Conservation (phyloP, 2,113 vertebrate species). For the Oncorhynchus nerka region DNA sequence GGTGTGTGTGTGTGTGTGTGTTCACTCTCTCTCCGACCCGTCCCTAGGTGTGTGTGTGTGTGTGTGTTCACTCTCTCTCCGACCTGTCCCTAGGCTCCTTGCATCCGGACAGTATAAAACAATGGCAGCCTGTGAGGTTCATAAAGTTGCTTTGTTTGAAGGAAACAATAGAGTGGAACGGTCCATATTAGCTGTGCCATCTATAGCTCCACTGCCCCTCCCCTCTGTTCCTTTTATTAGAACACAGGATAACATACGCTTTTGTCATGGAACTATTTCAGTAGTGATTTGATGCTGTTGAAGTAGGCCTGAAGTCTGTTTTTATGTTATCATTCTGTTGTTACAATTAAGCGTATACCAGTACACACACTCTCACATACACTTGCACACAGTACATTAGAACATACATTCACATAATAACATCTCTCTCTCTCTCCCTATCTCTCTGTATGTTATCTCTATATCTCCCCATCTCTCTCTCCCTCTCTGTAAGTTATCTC, state of each 20-base stretch:
- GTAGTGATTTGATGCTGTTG: background rate
- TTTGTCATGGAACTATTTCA: background rate
- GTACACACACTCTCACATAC: background rate
- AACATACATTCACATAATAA: no score
- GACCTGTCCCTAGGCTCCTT: slow-evolving; percentile 29
- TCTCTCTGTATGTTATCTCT: no score
- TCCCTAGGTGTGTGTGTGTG: background rate
- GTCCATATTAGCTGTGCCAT: slow-evolving; percentile 29
- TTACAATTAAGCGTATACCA: background rate
- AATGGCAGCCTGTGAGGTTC: slow-evolving; percentile 55
- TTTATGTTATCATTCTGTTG: background rate
- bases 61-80: slow-evolving; percentile 1
- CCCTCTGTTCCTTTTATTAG: slow-evolving; percentile 18
- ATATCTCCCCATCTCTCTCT: no score
- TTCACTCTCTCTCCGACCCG: slow-evolving; percentile 25
- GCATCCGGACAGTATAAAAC: slow-evolving; percentile 38
- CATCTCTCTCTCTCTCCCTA: no score
- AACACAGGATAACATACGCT: background rate
- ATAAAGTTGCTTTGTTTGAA: slow-evolving; percentile 53
- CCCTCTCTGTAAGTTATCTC: no score
- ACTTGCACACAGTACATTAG: background rate
- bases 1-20: no score
- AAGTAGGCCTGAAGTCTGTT: background rate
- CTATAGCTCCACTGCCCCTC: background rate
- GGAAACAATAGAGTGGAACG: slow-evolving; percentile 49